A percentile compares a stretch with the other conserved stretches of the same genome.
Evolutionary conservation across 2,113 vertebrate genomes (phyloP).

Genomic region (Neopipo cinnamomea): DNA sequence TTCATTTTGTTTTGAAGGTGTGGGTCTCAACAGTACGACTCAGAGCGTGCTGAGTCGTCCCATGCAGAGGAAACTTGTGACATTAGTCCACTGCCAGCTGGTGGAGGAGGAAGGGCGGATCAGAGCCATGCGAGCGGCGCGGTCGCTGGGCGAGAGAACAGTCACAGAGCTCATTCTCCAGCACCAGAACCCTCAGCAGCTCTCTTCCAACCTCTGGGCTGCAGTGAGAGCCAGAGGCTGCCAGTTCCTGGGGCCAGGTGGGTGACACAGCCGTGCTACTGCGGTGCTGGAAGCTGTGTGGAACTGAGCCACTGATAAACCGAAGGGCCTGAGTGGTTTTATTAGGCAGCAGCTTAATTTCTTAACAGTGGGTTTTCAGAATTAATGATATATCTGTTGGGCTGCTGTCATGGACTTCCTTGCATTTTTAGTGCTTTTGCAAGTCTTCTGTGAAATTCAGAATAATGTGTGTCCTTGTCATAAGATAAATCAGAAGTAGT

Average conservation of each 20-base stretch:
- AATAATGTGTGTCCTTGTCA: neutral
- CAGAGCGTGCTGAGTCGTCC: constrained; percentile 96
- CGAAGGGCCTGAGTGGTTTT: neutral
- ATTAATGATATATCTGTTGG: neutral
- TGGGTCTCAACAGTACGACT: constrained; percentile 91
- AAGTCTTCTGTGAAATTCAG: neutral
- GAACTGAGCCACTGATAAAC: neutral
- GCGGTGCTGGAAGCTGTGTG: neutral
- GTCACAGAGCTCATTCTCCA: constrained; percentile 98
- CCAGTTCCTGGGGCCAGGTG: constrained; percentile 98
- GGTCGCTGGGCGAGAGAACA: constrained; percentile 93
- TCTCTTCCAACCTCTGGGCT: constrained; percentile 98
- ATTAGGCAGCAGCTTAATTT: neutral
- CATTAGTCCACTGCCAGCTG: constrained; percentile 95
- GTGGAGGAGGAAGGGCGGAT: constrained; percentile 97
- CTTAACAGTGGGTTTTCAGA: neutral
- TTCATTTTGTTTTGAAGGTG: constrained; percentile 77
- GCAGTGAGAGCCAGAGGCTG: constrained; percentile 95
- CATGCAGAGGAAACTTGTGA: constrained; percentile 98
- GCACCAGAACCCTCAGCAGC: constrained; percentile 97
- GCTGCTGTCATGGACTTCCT: neutral
- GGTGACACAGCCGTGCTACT: neutral
- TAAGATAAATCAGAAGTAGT: neutral
- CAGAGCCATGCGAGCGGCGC: constrained; percentile 94
- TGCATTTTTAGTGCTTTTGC: neutral